These are phyloP conservation scores for Platysternon megacephalum DNA, from an alignment of 2,113 vertebrate species.

Conservation along the genomic window DNA sequence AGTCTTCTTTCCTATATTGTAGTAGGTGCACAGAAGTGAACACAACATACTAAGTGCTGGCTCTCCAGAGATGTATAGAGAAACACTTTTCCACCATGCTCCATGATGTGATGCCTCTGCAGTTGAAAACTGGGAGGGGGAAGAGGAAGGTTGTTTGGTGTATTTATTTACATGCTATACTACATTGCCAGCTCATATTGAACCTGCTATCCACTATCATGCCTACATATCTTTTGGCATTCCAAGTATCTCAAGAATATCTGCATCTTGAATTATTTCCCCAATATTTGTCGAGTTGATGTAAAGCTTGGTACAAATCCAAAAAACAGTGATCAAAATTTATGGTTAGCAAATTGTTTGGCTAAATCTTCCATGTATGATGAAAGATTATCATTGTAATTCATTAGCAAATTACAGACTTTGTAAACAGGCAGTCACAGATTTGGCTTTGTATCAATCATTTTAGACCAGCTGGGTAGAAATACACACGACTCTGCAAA, in stretches of 20 bases:
- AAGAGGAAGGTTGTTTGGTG: background rate
- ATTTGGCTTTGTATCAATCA: slow-evolving; percentile 87
- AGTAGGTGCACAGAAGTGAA: background rate
- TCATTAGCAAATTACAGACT: slow-evolving; percentile 87
- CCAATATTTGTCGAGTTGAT: slow-evolving; percentile 69
- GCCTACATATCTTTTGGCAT: background rate
- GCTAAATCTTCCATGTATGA: slow-evolving; percentile 86
- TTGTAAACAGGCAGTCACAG: slow-evolving; percentile 83
- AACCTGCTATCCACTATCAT: slow-evolving; percentile 24
- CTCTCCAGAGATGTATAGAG: background rate
- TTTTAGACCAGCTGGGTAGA: slow-evolving; percentile 83
- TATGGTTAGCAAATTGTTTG: slow-evolving; percentile 85
- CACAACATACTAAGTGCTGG: background rate
- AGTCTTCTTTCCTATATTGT: background rate
- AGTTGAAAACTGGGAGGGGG: background rate
- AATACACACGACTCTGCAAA: slow-evolving; percentile 84
- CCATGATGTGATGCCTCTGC: background rate
- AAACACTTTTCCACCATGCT: background rate
- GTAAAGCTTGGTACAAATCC: slow-evolving; percentile 76
- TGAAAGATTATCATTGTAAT: slow-evolving; percentile 87
- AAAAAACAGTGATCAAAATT: slow-evolving; percentile 83
- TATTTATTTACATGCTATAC: background rate
- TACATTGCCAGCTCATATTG: background rate
- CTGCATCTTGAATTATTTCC: slow-evolving; percentile 56
- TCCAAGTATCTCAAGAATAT: slow-evolving; percentile 40